phyloP scores from a whole-genome alignment of 2,113 vertebrate species.

The Chinchilla lanigera region DNA sequence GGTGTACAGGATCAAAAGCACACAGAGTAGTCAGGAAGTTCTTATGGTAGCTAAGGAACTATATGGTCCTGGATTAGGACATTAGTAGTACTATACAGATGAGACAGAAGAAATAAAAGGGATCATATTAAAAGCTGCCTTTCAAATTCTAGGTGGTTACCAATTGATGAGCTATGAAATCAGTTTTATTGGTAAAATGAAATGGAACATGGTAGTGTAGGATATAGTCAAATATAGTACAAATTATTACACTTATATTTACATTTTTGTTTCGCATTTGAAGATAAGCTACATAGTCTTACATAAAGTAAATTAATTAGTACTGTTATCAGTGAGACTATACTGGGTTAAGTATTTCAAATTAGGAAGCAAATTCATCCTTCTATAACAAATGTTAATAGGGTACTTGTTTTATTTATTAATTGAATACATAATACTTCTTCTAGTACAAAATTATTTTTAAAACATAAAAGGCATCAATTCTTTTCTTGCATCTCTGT shows the following conservation, averaged over 20 bases:
- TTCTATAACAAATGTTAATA: neutral
- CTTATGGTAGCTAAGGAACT: neutral
- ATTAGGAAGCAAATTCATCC: neutral
- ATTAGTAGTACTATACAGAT: neutral
- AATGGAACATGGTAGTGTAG: neutral
- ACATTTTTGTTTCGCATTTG: slow-evolving; percentile 41
- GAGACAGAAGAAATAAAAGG: slow-evolving; percentile 3
- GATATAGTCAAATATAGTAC: neutral
- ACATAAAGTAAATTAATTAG: neutral
- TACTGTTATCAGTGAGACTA: slow-evolving; percentile 1
- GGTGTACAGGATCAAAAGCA: neutral
- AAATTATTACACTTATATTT: neutral
- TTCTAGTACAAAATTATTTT: neutral
- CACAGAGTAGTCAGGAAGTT: neutral
- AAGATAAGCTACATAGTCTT: neutral
- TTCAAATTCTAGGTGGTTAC: neutral
- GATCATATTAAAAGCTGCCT: neutral
- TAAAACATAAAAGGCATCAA: neutral
- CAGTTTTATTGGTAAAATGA: neutral
- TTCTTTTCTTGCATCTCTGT: neutral
- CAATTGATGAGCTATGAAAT: neutral
- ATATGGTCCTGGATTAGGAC: neutral
- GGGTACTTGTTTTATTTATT: neutral
- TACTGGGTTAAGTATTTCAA: slow-evolving; percentile 13
- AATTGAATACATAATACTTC: neutral